Percentiles rank a stretch among this genome's conserved stretches.
These are phyloP conservation scores for Lordiphosa clarofinis DNA, from an alignment of 1,140 invertebrate species.

Conservation along the genomic window DNA sequence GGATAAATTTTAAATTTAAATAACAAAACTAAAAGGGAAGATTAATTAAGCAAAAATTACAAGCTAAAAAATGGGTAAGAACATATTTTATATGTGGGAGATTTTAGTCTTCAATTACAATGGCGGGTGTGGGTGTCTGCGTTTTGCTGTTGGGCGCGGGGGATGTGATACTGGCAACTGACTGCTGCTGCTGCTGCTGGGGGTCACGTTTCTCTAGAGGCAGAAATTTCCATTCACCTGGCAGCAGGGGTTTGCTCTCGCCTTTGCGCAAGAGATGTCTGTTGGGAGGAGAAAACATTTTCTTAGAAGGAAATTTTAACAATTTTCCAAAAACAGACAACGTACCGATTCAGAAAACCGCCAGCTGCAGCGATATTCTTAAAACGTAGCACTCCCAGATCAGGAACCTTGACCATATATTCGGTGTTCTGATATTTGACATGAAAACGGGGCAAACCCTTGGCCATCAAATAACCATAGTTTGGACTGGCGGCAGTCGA, in stretches of 20 bases:
- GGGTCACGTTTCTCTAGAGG: conserved; percentile 6
- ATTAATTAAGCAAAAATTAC: conserved; percentile 9
- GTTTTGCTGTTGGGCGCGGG: conserved; percentile 14
- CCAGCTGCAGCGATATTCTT: conserved; percentile 16
- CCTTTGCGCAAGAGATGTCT: conserved; percentile 19
- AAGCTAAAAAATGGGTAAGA: conserved; percentile 18
- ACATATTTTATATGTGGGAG: neutral
- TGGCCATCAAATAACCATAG: conserved; percentile 44
- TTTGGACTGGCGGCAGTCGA: neutral
- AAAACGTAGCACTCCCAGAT: conserved; percentile 31
- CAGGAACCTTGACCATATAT: conserved; percentile 43
- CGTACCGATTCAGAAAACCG: conserved; percentile 46
- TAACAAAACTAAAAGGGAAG: conserved; percentile 15
- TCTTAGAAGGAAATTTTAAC: neutral
- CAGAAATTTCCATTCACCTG: conserved; percentile 47
- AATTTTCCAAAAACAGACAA: neutral
- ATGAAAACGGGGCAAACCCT: conserved; percentile 35
- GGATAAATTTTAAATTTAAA: too few relatives aligned
- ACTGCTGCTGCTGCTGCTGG: conserved; percentile 15
- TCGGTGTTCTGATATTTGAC: conserved; percentile 31
- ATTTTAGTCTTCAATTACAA: conserved; percentile 55
- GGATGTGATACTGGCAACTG: neutral
- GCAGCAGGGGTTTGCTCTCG: conserved; percentile 3
- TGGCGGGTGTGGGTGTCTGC: conserved; percentile 31
- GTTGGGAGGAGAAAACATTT: neutral